These are phyloP conservation scores for Drosophila malerkotliana DNA, from an alignment of 1,140 invertebrate species.

Conservation along the genomic window DNA sequence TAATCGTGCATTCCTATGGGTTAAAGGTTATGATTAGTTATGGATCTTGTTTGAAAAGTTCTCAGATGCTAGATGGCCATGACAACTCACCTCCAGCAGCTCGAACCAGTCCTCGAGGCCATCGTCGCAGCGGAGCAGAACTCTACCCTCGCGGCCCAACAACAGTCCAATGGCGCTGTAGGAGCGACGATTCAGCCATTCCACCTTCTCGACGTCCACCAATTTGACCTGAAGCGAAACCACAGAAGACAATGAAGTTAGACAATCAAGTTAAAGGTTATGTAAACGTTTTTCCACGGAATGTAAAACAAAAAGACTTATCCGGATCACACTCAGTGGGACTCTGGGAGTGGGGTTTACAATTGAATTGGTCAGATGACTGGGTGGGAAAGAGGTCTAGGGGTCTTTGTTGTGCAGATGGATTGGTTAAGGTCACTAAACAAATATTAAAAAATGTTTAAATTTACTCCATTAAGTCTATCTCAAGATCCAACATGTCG, in stretches of 20 bases:
- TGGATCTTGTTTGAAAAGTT: neutral
- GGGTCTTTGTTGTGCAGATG: neutral
- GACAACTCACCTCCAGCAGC: conserved; percentile 83
- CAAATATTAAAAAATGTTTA: no score
- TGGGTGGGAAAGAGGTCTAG: conserved; percentile 26
- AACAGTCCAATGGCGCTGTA: conserved; percentile 86
- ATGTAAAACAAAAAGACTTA: conserved; percentile 25
- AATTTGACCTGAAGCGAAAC: conserved; percentile 86
- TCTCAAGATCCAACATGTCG: neutral
- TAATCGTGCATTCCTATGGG: conserved; percentile 85
- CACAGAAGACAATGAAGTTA: conserved; percentile 57
- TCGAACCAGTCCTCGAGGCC: conserved; percentile 87
- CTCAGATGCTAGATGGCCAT: neutral
- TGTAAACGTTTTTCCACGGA: conserved; percentile 34
- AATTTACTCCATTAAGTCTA: no score
- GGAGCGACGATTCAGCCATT: conserved; percentile 87
- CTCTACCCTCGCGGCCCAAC: conserved; percentile 85
- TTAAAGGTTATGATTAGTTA: neutral
- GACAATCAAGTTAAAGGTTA: conserved; percentile 63
- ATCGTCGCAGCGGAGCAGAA: conserved; percentile 85
- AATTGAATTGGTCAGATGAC: conserved; percentile 6
- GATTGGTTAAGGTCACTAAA: neutral
- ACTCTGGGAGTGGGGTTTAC: conserved; percentile 33
- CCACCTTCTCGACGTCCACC: conserved; percentile 87
- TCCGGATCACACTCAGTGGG: conserved; percentile 39